A percentile compares a stretch with the other conserved stretches of the same genome.
Conservation (phyloP, 2,888 invertebrate genomes). For the Cephus pygmeus region DNA sequence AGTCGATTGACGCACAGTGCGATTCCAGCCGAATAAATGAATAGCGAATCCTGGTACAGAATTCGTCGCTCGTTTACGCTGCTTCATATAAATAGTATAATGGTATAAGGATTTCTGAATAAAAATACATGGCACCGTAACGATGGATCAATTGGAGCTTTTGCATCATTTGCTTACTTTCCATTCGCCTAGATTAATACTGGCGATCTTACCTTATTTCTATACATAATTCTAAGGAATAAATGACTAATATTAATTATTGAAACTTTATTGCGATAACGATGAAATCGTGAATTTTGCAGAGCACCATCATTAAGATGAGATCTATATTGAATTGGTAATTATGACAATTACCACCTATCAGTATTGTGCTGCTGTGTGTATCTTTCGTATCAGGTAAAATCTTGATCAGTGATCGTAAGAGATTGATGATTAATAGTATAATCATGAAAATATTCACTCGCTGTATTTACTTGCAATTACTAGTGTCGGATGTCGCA, state of each 20-base stretch:
- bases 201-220: not conserved
- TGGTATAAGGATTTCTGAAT: not conserved
- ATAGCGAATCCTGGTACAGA: no score
- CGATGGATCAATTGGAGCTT: not conserved
- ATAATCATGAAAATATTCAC: not conserved
- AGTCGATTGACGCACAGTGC: constrained; percentile 5
- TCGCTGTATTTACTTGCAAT: not conserved
- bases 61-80: no score
- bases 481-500: not conserved
- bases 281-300: not conserved
- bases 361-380: not conserved
- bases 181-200: no score
- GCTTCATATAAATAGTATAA: not conserved
- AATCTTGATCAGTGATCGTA: not conserved
- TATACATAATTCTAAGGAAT: not conserved
- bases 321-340: not conserved
- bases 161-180: not conserved
- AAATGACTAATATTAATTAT: not conserved
- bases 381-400: not conserved
- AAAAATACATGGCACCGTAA: not conserved
- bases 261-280: not conserved
- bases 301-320: no score
- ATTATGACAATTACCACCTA: not conserved
- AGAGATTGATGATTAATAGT: not conserved
- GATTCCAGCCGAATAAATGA: not conserved